Evolutionary conservation across 2,113 vertebrate species (phyloP).

Genomic region (Progne subis): DNA sequence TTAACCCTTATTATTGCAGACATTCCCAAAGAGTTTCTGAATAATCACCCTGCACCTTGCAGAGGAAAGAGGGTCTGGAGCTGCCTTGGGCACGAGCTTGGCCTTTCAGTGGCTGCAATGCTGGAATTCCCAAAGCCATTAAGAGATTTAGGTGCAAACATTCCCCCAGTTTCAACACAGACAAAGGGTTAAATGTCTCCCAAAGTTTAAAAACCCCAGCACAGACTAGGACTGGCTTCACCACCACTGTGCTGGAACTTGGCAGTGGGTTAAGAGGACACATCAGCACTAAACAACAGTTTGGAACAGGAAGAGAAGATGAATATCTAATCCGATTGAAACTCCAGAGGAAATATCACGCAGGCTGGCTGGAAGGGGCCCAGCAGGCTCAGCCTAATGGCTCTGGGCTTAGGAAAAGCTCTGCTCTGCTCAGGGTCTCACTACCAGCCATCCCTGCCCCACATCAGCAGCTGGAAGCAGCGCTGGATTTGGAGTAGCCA

Average conservation of each 20-base stretch:
- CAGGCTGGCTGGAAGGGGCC: constrained; percentile 34
- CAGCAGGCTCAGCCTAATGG: constrained; percentile 18
- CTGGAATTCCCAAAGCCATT: not conserved
- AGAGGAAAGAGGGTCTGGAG: not conserved
- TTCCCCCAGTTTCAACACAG: not conserved
- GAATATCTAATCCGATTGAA: constrained; percentile 45
- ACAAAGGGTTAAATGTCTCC: constrained; percentile 29
- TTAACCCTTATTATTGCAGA: not conserved
- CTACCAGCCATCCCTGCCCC: not conserved
- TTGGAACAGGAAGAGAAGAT: constrained; percentile 66
- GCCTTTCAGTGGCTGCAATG: not conserved
- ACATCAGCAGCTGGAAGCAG: not conserved
- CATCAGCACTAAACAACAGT: constrained; percentile 60
- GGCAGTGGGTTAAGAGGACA: constrained; percentile 45
- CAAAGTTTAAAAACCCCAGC: not conserved
- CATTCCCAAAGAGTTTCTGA: not conserved
- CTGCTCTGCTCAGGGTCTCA: not conserved
- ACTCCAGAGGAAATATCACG: constrained; percentile 41
- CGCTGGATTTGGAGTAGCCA: not conserved
- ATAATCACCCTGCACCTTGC: not conserved
- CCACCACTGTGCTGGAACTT: constrained; percentile 42
- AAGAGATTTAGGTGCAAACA: not conserved
- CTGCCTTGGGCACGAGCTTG: not conserved
- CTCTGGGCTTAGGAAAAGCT: not conserved
- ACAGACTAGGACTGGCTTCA: not conserved